Conservation (phyloP, 2,113 vertebrate species). For the Mesocricetus auratus region DNA sequence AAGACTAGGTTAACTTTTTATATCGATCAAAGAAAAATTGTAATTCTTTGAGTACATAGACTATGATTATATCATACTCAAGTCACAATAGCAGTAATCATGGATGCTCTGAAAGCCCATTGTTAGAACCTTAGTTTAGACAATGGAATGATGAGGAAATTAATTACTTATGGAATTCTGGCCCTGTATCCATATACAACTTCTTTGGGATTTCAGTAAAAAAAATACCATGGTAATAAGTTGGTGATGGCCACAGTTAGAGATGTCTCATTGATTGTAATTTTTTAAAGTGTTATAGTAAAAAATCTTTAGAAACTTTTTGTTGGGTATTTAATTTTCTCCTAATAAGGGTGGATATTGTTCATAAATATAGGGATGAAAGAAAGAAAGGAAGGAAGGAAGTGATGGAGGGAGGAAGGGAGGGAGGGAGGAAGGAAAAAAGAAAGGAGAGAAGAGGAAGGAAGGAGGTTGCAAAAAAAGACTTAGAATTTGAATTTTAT, state of each 20-base stretch:
- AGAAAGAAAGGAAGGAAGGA: not conserved
- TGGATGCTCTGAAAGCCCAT: not conserved
- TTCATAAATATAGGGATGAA: not conserved
- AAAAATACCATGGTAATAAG: conserved; percentile 6
- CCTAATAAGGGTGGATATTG: not conserved
- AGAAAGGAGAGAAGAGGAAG: no score
- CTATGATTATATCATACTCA: not conserved
- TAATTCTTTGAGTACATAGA: not conserved
- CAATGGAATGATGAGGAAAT: not conserved
- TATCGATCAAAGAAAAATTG: not conserved
- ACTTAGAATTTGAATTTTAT: not conserved
- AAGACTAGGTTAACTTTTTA: not conserved
- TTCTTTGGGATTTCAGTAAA: not conserved
- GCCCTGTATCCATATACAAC: not conserved
- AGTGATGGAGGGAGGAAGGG: not conserved
- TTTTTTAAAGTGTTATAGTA: not conserved
- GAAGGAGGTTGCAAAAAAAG: not conserved
- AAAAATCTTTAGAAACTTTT: not conserved
- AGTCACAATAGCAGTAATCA: not conserved
- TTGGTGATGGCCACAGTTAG: conserved; percentile 33
- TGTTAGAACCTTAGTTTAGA: conserved; percentile 14
- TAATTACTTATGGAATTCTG: not conserved
- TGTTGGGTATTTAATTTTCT: conserved; percentile 7
- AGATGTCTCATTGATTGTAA: not conserved
- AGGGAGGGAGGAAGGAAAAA: not conserved